A percentile compares a stretch with the other conserved stretches of the same genome.
phyloP scores from a whole-genome alignment of 2,888 invertebrate genomes.

The Nemurella pictetii region DNA sequence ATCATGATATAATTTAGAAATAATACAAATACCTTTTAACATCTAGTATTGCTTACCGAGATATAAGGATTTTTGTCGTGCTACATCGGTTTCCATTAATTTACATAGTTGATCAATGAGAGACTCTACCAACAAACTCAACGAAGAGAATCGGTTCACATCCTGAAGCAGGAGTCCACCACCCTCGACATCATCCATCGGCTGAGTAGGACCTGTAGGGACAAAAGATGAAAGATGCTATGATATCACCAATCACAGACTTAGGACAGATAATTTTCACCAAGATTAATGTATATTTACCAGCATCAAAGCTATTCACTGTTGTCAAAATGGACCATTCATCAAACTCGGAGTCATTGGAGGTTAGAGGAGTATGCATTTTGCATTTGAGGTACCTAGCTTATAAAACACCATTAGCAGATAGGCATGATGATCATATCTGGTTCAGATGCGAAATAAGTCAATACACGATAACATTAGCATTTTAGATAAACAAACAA shows the following conservation, averaged over 20 bases:
- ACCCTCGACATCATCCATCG: constrained; percentile 23
- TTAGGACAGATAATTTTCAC: neutral
- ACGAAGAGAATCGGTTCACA: constrained; percentile 52
- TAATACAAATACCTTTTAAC: neutral
- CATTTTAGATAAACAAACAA: no score
- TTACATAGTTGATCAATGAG: constrained; percentile 69
- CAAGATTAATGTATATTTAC: constrained; percentile 1
- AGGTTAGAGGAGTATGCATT: constrained; percentile 10
- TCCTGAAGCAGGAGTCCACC: constrained; percentile 39
- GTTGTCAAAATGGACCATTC: constrained; percentile 36
- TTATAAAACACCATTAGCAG: neutral
- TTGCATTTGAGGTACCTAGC: neutral
- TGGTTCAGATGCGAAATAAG: no score
- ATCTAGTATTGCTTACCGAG: constrained; percentile 50
- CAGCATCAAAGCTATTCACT: constrained; percentile 38
- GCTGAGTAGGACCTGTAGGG: constrained; percentile 19
- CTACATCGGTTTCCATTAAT: constrained; percentile 63
- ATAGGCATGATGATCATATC: no score
- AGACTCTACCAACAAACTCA: constrained; percentile 70
- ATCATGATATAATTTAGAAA: neutral
- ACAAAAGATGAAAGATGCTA: no score
- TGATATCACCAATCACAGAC: no score
- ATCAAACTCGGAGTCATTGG: constrained; percentile 10
- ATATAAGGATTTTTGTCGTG: constrained; percentile 63
- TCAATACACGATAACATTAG: no score